Percentiles rank a stretch among this genome's conserved stretches.
Conservation (phyloP, 2,113 vertebrate species). For the Origma solitaria region DNA sequence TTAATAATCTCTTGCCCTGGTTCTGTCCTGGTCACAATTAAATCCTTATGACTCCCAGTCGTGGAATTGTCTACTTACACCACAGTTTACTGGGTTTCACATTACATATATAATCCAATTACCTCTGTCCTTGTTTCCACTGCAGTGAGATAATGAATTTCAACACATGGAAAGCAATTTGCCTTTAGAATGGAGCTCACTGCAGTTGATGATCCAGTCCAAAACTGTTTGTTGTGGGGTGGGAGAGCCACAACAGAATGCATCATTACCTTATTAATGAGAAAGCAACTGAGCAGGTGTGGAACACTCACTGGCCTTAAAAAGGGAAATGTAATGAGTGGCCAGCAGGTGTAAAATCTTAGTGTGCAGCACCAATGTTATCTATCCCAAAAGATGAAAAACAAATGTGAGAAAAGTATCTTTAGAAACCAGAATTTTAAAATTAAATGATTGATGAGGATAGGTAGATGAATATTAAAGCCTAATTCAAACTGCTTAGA, state of each 20-base stretch:
- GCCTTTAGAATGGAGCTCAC: background rate
- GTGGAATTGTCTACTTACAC: background rate
- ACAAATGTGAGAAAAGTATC: background rate
- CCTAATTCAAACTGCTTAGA: background rate
- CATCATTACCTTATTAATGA: background rate
- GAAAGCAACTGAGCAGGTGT: background rate
- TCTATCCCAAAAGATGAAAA: background rate
- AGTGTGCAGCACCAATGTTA: background rate
- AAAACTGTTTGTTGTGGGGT: background rate
- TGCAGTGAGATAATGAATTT: background rate
- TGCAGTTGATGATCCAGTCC: constrained; percentile 5
- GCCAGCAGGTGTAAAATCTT: background rate
- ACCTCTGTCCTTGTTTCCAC: background rate
- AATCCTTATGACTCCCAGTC: background rate
- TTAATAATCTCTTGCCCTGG: background rate
- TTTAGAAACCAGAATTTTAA: background rate
- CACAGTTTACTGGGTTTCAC: background rate
- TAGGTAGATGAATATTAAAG: background rate
- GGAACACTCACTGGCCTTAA: background rate
- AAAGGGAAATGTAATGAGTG: background rate
- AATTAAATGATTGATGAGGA: background rate
- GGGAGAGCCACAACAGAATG: background rate
- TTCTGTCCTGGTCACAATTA: background rate
- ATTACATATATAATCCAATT: background rate
- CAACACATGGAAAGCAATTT: constrained; percentile 18